phyloP scores from a whole-genome alignment of 2,113 vertebrate genomes.

The Percina caprodes region DNA sequence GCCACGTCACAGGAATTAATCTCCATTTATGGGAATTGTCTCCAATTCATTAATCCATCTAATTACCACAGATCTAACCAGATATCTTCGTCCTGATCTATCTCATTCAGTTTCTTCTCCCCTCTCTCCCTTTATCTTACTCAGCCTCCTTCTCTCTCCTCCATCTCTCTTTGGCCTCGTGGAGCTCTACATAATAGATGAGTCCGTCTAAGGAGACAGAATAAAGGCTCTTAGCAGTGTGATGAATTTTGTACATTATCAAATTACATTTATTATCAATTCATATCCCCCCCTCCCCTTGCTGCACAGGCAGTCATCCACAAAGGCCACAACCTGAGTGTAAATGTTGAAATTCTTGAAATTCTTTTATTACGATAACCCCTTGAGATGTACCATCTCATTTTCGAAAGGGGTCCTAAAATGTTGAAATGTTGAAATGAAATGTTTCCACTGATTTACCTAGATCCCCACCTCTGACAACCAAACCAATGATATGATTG shows the following conservation, averaged over 20 bases:
- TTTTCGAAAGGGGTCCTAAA: too few relatives aligned
- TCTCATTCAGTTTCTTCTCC: conserved; percentile 54
- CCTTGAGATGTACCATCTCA: too few relatives aligned
- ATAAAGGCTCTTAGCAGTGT: conserved; percentile 67
- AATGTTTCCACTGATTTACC: conserved; percentile 33
- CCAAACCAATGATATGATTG: not conserved
- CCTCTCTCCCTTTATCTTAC: conserved; percentile 27
- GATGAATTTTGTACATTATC: conserved; percentile 78
- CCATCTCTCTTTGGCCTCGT: conserved; percentile 53
- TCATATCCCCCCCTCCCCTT: conserved; percentile 22
- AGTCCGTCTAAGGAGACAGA: conserved; percentile 67
- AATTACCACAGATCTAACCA: conserved; percentile 71
- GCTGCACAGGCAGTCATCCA: not conserved
- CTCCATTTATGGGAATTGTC: conserved; percentile 73
- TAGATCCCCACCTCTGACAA: conserved; percentile 3
- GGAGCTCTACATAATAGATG: conserved; percentile 79
- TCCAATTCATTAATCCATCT: conserved; percentile 78
- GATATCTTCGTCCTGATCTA: conserved; percentile 70
- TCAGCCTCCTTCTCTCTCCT: not conserved
- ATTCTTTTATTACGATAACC: too few relatives aligned
- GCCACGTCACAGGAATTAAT: conserved; percentile 73
- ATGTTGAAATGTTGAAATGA: too few relatives aligned
- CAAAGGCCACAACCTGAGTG: too few relatives aligned
- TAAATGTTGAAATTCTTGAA: too few relatives aligned
- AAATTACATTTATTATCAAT: conserved; percentile 77